Base-by-base conservation (phyloP, 2,797 vertebrate genomes). In the Lophura swinhoii region DNA sequence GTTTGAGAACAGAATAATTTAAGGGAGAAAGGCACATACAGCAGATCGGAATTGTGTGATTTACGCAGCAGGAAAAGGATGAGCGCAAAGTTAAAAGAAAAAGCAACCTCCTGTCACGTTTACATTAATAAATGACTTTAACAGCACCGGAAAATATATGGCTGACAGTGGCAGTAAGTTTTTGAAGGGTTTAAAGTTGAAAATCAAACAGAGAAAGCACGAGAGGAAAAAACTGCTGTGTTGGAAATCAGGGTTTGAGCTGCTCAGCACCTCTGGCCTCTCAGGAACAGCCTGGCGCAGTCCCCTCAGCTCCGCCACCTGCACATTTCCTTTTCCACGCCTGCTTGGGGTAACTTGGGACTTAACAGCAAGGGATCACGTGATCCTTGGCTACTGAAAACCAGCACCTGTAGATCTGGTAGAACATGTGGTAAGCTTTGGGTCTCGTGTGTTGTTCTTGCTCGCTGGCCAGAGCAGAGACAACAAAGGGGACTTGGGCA, bases 1-100 rank as follows among this genome's bases (percentile, higher is more conserved):
- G 58, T 87, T 94, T 93, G 64, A 69, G 83, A 78, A 84, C 2
- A 21, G 85, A 91, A 67, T 75, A 96, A 90, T 1, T 90, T 90
- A 91, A 94, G 64, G 33, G 67, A 91, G 66, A 88, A 88, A 87
- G 23, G 62, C 55, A 6, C 37, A 66, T n/a, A 73, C 62, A 66
- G 46, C 58, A 83, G 80, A 93, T 12, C 43, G 35, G 48, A 92
- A 35, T 84, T 0, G 1, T 43, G 44, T 86, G 12, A 49, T 87
- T 84, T 77, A 35, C 39, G 48, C 33, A 84, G 33, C 12, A 84
- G 41, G 58, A 60, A 81, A 78, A 84, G 56, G 35, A 71, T 55
- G 73, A 21, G n/a, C 2, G 58, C 28, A 26, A 87, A 85, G 24
- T 26, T 17, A 83, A 74, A 67, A 64, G 60, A 78, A 76, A 29